These are phyloP conservation scores for Adoxophyes honmai DNA, from an alignment of 1,140 invertebrate genomes.

Conservation along the genomic window DNA sequence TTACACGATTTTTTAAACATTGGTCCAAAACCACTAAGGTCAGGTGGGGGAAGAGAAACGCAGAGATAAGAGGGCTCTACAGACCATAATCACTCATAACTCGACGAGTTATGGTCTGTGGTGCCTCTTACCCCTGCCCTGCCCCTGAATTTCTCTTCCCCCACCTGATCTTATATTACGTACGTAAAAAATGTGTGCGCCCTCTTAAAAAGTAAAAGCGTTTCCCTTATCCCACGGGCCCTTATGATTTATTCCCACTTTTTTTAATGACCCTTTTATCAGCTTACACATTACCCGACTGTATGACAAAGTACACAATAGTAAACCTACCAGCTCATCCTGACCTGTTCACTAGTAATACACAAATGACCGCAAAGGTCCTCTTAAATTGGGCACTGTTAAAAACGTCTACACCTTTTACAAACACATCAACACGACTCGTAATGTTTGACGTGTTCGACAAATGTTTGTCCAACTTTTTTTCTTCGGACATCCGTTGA, in stretches of 20 bases:
- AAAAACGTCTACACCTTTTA: conserved; percentile 43
- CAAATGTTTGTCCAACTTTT: conserved; percentile 37
- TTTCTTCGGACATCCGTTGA: background rate
- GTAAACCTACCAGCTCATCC: conserved; percentile 14
- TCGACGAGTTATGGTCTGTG: too few species aligned
- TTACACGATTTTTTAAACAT: too few species aligned
- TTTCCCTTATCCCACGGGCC: conserved; percentile 1
- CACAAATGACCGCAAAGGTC: conserved; percentile 1
- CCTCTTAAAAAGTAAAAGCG: conserved; percentile 12
- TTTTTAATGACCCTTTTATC: conserved; percentile 41
- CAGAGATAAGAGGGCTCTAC: too few species aligned
- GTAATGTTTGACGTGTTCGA: conserved; percentile 52
- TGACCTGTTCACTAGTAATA: background rate
- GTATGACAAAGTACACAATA: conserved; percentile 47
- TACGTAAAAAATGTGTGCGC: too few species aligned
- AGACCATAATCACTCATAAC: too few species aligned
- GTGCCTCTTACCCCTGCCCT: too few species aligned
- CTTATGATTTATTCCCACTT: conserved; percentile 21
- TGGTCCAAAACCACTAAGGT: too few species aligned
- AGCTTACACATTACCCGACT: conserved; percentile 50
- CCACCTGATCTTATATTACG: too few species aligned
- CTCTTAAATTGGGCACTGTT: conserved; percentile 25
- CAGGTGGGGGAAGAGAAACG: too few species aligned
- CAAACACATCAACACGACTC: conserved; percentile 50
- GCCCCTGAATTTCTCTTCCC: too few species aligned